Percentiles rank a stretch among this genome's conserved stretches.
Conservation (phyloP, 2,888 invertebrate genomes). For the Platypus cylindrus region DNA sequence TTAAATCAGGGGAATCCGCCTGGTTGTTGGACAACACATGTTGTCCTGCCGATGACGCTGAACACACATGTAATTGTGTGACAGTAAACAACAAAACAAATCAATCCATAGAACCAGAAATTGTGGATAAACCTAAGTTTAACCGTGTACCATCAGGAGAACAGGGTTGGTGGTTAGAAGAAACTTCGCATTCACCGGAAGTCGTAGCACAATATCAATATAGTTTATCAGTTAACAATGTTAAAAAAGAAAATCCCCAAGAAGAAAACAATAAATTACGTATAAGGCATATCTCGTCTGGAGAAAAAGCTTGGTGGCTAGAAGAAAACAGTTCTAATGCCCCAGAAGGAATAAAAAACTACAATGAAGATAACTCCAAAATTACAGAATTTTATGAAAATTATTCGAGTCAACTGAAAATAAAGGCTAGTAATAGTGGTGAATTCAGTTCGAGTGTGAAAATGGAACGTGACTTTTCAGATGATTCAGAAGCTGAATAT, state of each 20-base stretch:
- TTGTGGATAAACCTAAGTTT: constrained; percentile 26
- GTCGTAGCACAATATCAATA: too few species aligned
- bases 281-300: constrained; percentile 27
- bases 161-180: constrained; percentile 46
- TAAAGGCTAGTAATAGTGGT: constrained; percentile 31
- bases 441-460: constrained; percentile 63
- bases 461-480: constrained; percentile 53
- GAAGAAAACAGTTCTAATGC: constrained; percentile 51
- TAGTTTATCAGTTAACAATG: too few species aligned
- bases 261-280: too few species aligned
- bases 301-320: constrained; percentile 59
- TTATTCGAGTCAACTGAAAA: constrained; percentile 12
- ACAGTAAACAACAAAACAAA: constrained; percentile 48
- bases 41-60: too few species aligned
- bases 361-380: too few species aligned
- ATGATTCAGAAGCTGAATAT: constrained; percentile 21
- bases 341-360: constrained; percentile 51
- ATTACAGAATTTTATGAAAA: too few species aligned
- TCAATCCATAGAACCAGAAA: constrained; percentile 18
- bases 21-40: constrained; percentile 66
- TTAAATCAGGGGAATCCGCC: constrained; percentile 44
- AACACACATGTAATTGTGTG: too few species aligned
- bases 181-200: constrained; percentile 16
- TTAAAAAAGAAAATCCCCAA: too few species aligned
- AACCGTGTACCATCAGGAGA: too few species aligned